Base-by-base conservation (phyloP, 2,888 invertebrate genomes). In the Polia nebulosa region DNA sequence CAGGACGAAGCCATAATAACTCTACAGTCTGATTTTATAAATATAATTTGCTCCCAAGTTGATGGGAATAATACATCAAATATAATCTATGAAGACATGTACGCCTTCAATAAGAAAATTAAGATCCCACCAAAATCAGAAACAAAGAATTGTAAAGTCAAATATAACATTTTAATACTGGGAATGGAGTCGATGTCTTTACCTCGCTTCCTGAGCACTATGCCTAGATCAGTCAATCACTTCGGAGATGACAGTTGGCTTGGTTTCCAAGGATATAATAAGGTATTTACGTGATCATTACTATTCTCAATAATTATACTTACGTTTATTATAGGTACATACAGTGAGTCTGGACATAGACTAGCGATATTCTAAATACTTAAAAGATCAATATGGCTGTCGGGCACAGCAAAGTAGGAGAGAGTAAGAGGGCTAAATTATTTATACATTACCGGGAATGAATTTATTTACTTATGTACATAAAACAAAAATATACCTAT, bases 101-200 rank as follows among this genome's bases (percentile, higher is more conserved):
- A 86, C 89, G 95, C 72, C 80, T 94, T 79, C 91, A 94, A 76
- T 89, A 97, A 63, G 90, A 96, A 78, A 91, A 96, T 78, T 89
- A 96, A 84, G 80, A 92, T 44, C 61, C 87, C 77, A 75, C 87
- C 77, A 75, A 87, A 76, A 62, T 51, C 71, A 51, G 74, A 74
- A 32, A 72, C 59, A 76, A 72, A 69, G 36, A 79, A 83, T 45
- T 87, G 87, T 65, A 87, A 79, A 73, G 67, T 78, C 9, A 91
- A 87, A 82, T 95, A 95, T 80, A 96, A 96, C 70, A 97, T 99
- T 0, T 91, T 99, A 36, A 94, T 98, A 88, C 89, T 99, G 22
- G 99, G 98, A 45, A 97, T 99, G 83, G 98, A 99, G 88, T 98
- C 98, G 52, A 97, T 99, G 83, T 98, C 99, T 0, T 93, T 98